Percentiles rank a stretch among this genome's conserved stretches.
These are phyloP conservation scores for Chanos chanos DNA, from an alignment of 2,797 vertebrate species.

Conservation along the genomic window DNA sequence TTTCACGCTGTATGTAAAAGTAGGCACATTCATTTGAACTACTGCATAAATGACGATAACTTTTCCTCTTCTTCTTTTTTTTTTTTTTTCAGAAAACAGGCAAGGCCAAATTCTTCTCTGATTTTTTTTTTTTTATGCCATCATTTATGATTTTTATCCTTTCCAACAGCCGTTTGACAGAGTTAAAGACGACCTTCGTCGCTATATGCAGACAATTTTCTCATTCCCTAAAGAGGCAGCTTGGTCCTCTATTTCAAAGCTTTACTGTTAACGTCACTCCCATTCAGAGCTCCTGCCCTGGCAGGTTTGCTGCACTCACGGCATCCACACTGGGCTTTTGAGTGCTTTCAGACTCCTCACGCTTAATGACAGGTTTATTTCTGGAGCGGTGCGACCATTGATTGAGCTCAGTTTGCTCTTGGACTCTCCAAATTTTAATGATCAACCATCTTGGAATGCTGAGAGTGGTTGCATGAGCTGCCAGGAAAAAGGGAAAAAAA, in stretches of 20 bases:
- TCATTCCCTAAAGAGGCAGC: constrained; percentile 28
- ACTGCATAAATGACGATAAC: too few species aligned
- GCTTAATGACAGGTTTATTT: constrained; percentile 4
- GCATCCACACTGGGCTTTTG: background rate
- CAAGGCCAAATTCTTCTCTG: constrained; percentile 7
- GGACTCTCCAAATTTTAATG: background rate
- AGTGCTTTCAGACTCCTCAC: background rate
- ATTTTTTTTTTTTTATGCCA: constrained; percentile 9
- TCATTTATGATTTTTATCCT: constrained; percentile 21
- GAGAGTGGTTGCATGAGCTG: too few species aligned
- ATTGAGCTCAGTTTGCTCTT: constrained; percentile 16
- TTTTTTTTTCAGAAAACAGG: constrained; percentile 1
- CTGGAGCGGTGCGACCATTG: constrained; percentile 14
- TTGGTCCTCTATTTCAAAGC: constrained; percentile 41
- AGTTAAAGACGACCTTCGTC: constrained; percentile 32
- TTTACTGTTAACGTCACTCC: constrained; percentile 30
- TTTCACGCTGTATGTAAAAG: too few species aligned
- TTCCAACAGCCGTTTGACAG: constrained; percentile 26
- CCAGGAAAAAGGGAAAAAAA: too few species aligned
- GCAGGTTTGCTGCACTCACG: constrained; percentile 15
- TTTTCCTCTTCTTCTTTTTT: constrained; percentile 42
- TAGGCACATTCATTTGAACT: too few species aligned
- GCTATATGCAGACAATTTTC: constrained; percentile 36
- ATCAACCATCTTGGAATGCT: background rate
- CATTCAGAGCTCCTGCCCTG: constrained; percentile 6